Percentiles rank a stretch among this genome's conserved stretches.
Conservation (phyloP, 53 echinoderm and acorn worm species). For the Holothuria leucospilota region DNA sequence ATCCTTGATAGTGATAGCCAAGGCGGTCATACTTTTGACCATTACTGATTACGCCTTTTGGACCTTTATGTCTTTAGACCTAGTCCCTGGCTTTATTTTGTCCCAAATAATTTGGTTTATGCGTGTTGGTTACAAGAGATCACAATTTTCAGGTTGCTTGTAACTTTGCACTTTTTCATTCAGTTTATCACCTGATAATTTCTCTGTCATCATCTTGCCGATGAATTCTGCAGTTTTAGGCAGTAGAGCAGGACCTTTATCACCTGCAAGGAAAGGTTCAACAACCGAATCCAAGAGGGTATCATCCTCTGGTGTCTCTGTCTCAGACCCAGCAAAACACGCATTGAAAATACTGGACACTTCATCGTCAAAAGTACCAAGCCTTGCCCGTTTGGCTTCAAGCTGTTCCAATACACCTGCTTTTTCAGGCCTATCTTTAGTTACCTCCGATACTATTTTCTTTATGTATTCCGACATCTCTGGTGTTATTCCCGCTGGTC, state of each 20-base stretch:
- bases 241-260: slow-evolving; percentile 25
- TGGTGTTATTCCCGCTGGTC: neutral
- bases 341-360: slow-evolving; percentile 31
- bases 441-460: slow-evolving; percentile 9
- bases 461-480: slow-evolving; percentile 11
- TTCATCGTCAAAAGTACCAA: slow-evolving; percentile 4
- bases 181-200: slow-evolving; percentile 8
- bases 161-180: slow-evolving; percentile 6
- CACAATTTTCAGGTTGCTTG: slow-evolving; percentile 32
- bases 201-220: slow-evolving; percentile 18
- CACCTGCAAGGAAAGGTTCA: slow-evolving; percentile 10
- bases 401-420: neutral
- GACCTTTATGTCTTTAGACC: slow-evolving; percentile 18
- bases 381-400: neutral
- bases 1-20: too few species aligned
- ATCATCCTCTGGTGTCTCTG: slow-evolving; percentile 8
- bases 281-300: slow-evolving; percentile 7
- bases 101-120: slow-evolving; percentile 36
- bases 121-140: slow-evolving; percentile 17
- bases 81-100: slow-evolving; percentile 33
- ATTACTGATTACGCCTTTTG: neutral
- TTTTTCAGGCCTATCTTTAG: neutral
- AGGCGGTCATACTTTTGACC: neutral
- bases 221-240: neutral
- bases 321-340: slow-evolving; percentile 6